phyloP scores from a whole-genome alignment of 2,113 vertebrate species.

The Nycticryphes semicollaris region DNA sequence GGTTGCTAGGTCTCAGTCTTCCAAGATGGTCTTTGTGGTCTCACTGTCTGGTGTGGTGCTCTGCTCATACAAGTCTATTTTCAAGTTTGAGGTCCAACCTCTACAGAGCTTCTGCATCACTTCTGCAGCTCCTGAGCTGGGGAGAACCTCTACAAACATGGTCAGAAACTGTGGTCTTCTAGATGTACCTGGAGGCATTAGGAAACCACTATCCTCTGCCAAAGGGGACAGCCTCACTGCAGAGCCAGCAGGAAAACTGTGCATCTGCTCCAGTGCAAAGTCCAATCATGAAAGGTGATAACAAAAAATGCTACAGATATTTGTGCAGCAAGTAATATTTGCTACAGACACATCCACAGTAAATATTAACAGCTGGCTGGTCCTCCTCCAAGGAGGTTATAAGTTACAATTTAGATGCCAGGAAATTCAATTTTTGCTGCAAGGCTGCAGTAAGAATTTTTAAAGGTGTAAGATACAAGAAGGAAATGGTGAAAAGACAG shows the following conservation, averaged over 20 bases:
- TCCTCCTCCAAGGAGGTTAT: neutral
- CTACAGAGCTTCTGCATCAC: neutral
- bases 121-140: neutral
- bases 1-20: neutral
- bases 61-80: neutral
- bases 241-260: neutral
- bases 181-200: neutral
- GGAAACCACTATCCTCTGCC: neutral
- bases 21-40: fast-evolving
- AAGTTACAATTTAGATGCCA: neutral
- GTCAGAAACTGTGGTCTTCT: neutral
- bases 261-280: neutral
- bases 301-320: neutral
- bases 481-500: neutral
- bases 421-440: neutral
- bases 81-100: neutral
- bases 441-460: neutral
- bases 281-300: fast-evolving
- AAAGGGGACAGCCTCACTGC: neutral
- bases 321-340: neutral
- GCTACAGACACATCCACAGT: neutral
- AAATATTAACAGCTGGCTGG: neutral
- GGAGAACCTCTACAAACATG: fast-evolving
- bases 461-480: neutral
- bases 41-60: neutral